Conservation (phyloP, 2,797 vertebrate genomes). For the Alfaro cultratus region DNA sequence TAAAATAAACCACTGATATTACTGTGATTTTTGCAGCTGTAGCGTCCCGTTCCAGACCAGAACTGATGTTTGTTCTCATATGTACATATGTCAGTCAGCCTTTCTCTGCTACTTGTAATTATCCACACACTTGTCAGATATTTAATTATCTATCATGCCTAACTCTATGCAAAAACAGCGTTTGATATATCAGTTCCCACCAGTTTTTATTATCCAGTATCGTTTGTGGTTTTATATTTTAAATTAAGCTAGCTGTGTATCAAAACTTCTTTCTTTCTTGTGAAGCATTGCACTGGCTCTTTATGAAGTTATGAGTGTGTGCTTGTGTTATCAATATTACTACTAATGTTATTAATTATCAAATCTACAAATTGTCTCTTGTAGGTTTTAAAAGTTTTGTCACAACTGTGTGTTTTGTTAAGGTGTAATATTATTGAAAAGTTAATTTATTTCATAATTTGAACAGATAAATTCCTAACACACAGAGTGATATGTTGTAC, state of each 20-base stretch:
- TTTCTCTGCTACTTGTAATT: not conserved
- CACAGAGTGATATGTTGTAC: conserved; percentile 7
- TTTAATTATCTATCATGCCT: not conserved
- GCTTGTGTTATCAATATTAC: not conserved
- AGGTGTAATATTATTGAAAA: not conserved
- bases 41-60: not conserved
- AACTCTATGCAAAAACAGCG: not conserved
- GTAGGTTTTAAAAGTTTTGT: not conserved
- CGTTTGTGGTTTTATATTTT: not conserved
- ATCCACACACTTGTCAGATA: not conserved
- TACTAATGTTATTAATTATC: not conserved
- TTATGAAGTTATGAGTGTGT: not conserved
- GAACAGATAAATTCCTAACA: not conserved
- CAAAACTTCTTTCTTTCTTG: not conserved
- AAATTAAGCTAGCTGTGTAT: not conserved
- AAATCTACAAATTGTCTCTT: not conserved
- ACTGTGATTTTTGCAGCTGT: not conserved
- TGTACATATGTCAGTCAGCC: not conserved
- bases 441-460: not conserved
- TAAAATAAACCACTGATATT: not conserved
- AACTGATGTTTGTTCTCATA: not conserved
- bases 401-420: not conserved
- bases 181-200: not conserved
- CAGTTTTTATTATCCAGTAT: not conserved
- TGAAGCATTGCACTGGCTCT: not conserved